A percentile compares a stretch with the other conserved stretches of the same genome.
These are phyloP conservation scores for Bombus affinis DNA, from an alignment of 1,140 invertebrate species.

Conservation along the genomic window DNA sequence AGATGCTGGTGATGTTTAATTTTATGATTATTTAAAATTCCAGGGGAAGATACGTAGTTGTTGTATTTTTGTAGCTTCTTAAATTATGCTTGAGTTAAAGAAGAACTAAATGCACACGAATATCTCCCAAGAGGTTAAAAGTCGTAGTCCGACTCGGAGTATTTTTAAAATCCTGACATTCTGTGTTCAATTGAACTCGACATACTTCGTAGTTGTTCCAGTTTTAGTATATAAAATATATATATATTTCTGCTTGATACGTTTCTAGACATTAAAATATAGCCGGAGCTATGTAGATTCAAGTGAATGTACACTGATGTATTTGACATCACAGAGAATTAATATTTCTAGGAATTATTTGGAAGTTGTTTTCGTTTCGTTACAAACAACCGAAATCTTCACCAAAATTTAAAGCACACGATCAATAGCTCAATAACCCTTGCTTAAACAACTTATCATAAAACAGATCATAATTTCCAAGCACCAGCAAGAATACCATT, in stretches of 20 bases:
- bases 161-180: neutral
- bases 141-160: neutral
- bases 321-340: neutral
- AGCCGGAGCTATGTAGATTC: neutral
- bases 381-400: too few relatives aligned
- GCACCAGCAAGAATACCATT: too few relatives aligned
- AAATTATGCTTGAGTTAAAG: neutral
- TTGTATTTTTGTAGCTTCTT: neutral
- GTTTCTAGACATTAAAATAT: neutral
- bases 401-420: neutral
- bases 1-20: too few relatives aligned
- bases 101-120: neutral
- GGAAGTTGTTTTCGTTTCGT: neutral
- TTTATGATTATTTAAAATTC: neutral
- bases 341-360: neutral
- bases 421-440: neutral
- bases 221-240: neutral
- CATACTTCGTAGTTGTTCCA: neutral
- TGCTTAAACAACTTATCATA: neutral
- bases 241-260: neutral
- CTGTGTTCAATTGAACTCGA: neutral
- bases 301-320: neutral
- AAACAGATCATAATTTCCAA: neutral
- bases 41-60: neutral
- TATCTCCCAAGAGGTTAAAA: neutral